A percentile compares a stretch with the other conserved stretches of the same genome.
phyloP scores from a whole-genome alignment of 1,140 invertebrate species.

The Halictus rubicundus region DNA sequence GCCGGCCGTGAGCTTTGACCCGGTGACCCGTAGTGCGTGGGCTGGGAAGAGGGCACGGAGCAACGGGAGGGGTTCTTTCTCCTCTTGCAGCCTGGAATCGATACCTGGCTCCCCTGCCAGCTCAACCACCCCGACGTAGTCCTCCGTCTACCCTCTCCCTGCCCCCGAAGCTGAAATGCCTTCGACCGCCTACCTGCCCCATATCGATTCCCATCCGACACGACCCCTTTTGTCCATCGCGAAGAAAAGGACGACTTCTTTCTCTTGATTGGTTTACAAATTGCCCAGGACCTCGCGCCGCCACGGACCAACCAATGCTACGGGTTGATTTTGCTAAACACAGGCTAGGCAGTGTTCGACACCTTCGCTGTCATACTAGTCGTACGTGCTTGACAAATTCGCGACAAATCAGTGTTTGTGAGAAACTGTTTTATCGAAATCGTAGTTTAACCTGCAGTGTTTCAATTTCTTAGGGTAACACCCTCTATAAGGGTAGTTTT shows the following conservation, averaged over 20 bases:
- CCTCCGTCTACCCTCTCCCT: slow-evolving; percentile 39
- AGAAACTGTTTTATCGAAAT: no score
- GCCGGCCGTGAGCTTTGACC: slow-evolving; percentile 79
- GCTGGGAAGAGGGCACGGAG: slow-evolving; percentile 52
- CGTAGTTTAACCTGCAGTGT: no score
- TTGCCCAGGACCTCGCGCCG: background rate
- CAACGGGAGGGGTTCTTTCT: slow-evolving; percentile 56
- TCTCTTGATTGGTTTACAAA: slow-evolving; percentile 16
- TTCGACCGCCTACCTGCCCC: slow-evolving; percentile 44
- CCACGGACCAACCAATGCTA: no score
- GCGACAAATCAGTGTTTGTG: no score
- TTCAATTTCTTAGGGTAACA: no score
- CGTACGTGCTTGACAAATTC: no score
- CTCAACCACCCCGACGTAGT: slow-evolving; percentile 61
- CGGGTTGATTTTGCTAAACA: no score
- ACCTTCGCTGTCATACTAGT: no score
- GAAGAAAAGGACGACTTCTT: slow-evolving; percentile 30
- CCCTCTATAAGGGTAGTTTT: no score
- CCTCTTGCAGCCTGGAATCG: slow-evolving; percentile 74
- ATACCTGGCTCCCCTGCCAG: slow-evolving; percentile 74
- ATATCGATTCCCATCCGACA: slow-evolving; percentile 46
- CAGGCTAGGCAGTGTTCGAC: no score
- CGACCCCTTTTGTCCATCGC: slow-evolving; percentile 40
- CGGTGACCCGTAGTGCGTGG: slow-evolving; percentile 76
- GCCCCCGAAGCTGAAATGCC: slow-evolving; percentile 52